Percentiles rank a stretch among this genome's conserved stretches.
Evolutionary conservation across 2,113 vertebrate genomes (phyloP).

Genomic region (Pholis gunnellus): DNA sequence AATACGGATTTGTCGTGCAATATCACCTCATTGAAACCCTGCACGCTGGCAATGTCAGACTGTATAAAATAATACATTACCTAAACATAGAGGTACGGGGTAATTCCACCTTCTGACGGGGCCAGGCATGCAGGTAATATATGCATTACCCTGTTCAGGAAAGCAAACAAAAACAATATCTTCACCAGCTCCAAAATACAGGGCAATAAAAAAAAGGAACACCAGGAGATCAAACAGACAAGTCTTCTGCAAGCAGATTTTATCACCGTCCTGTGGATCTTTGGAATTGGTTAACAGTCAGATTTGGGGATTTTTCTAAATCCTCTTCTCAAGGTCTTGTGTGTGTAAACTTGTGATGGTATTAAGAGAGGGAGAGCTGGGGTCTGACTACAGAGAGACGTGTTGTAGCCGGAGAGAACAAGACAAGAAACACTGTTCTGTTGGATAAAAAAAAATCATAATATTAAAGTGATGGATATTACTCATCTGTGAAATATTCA

Average conservation of each 20-base stretch:
- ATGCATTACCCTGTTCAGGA: slow-evolving; percentile 90
- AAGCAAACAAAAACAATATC: slow-evolving; percentile 59
- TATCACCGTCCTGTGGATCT: slow-evolving; percentile 15
- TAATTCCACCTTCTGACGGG: slow-evolving; percentile 99
- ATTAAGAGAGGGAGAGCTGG: slow-evolving; percentile 20
- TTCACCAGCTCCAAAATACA: slow-evolving; percentile 23
- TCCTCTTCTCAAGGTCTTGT: slow-evolving; percentile 25
- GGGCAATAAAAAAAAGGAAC: slow-evolving; percentile 16
- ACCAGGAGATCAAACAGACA: slow-evolving; percentile 30
- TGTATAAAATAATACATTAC: slow-evolving; percentile 79
- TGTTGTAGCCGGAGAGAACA: slow-evolving; percentile 21
- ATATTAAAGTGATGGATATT: slow-evolving; percentile 1
- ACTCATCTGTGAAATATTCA: slow-evolving; percentile 26
- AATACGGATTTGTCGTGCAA: slow-evolving; percentile 38
- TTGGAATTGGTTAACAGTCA: slow-evolving; percentile 31
- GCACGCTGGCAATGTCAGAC: slow-evolving; percentile 14
- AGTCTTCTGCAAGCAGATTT: slow-evolving; percentile 22
- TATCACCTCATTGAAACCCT: slow-evolving; percentile 49
- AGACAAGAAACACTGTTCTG: slow-evolving; percentile 27
- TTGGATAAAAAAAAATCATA: background rate
- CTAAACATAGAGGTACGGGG: slow-evolving; percentile 95
- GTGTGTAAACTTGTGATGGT: slow-evolving; percentile 58
- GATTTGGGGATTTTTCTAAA: slow-evolving; percentile 34
- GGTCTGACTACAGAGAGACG: slow-evolving; percentile 36
- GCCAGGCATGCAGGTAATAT: slow-evolving; percentile 99